Evolutionary conservation across 2,888 invertebrate species (phyloP), one percentile per base, ranked within the genome.

Genomic region (Mythimna vitellina): DNA sequence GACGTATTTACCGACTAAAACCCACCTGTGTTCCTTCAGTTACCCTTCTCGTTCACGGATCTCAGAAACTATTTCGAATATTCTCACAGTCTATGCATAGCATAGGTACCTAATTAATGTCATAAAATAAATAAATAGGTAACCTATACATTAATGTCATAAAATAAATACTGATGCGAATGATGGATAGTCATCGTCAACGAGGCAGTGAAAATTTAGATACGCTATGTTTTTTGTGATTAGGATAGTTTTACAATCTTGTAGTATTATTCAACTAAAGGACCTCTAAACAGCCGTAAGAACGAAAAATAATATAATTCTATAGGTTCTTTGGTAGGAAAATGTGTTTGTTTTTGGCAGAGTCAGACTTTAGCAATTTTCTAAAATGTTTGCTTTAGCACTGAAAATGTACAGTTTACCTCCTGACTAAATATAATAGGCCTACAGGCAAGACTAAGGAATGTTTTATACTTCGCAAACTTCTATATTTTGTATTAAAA

Each of bases 401-500:
- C 75, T 64, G 8, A 65, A 63, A 70, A 66, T 56, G 29, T 22
- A 38, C 10, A n/a, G 62, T 42, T 49, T 53, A 38, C 62, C 54
- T 46, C 46, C 65, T 35, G 29, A 76, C 38, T 65, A 42, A 60
- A 65, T 73, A 42, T 46, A 56, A 57, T 61, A 71, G 10, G 63
- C 73, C 78, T 51, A 69, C n/a, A 17, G 70, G 67, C 49, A 72
- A 72, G 58, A 74, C 64, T 75, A 73, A 71, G 75, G 73, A 75
- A 78, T 77, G 80, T 86, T 84, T 81, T 82, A 73, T 80, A 83
- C 61, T 70, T 67, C 46, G 58, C 81, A 74, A 77, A 72, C 83
- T 73, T 83, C 60, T 76, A 69, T 84, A 76, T 85, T 83, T 83
- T 84, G 70, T 85, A 84, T 74, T 73, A 69, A 76, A 82, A 73